Evolutionary conservation across 2,113 vertebrate genomes (phyloP).

Genomic region (Siniperca chuatsi): DNA sequence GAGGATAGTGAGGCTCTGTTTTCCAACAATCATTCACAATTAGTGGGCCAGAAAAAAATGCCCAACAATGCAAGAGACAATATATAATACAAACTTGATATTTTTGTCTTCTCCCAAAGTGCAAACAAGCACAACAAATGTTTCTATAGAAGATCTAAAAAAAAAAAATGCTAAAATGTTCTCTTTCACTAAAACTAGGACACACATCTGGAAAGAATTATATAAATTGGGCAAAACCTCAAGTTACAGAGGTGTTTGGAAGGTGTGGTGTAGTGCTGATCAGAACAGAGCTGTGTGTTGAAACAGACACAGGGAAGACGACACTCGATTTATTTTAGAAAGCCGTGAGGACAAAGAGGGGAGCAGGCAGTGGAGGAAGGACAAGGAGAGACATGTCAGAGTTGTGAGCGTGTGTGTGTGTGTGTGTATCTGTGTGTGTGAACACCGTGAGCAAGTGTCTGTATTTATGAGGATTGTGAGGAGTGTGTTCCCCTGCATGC

Average conservation of each 20-base stretch:
- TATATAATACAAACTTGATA: background rate
- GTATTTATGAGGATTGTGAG: conserved; percentile 7
- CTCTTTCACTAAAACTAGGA: background rate
- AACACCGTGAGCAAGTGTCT: background rate
- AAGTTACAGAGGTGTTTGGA: conserved; percentile 10
- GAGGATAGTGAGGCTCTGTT: conserved; percentile 13
- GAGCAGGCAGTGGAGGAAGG: conserved; percentile 32
- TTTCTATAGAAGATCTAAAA: background rate
- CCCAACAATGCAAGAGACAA: background rate
- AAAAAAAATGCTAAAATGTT: background rate
- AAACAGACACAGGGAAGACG: conserved; percentile 51
- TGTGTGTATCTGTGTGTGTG: conserved; percentile 11
- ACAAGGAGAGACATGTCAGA: conserved; percentile 42
- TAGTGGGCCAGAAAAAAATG: conserved; percentile 15
- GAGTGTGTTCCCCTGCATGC: background rate
- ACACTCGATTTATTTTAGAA: conserved; percentile 71
- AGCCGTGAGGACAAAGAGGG: conserved; percentile 52
- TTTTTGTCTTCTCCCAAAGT: conserved; percentile 9
- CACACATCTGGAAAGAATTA: background rate
- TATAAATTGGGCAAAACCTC: background rate
- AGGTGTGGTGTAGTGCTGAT: background rate
- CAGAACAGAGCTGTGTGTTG: conserved; percentile 2
- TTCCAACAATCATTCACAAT: conserved; percentile 4
- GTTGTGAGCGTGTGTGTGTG: background rate
- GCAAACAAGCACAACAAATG: background rate